These are phyloP conservation scores for Parthenolecanium corni DNA, from an alignment of 2,888 invertebrate genomes.

Conservation along the genomic window DNA sequence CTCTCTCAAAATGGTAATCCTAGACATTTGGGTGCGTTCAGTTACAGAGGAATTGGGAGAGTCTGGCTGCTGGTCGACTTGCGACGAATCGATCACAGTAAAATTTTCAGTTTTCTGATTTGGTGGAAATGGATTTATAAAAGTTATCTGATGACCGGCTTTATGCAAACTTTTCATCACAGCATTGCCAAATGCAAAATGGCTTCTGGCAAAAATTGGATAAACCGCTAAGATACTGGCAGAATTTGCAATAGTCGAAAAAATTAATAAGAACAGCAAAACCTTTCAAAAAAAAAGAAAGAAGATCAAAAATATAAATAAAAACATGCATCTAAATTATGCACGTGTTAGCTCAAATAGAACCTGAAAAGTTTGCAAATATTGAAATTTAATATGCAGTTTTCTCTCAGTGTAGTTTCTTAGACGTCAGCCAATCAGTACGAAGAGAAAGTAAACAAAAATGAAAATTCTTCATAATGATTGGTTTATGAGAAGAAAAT, in stretches of 20 bases:
- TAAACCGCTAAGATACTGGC: conserved; percentile 4
- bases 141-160: conserved; percentile 8
- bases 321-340: too few relatives aligned
- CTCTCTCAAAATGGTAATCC: background rate
- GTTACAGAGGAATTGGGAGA: background rate
- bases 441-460: too few relatives aligned
- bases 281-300: too few relatives aligned
- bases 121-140: background rate
- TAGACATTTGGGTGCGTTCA: background rate
- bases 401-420: too few relatives aligned
- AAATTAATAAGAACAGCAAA: too few relatives aligned
- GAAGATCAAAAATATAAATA: too few relatives aligned
- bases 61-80: background rate
- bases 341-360: too few relatives aligned
- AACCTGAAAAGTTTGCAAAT: too few relatives aligned
- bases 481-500: too few relatives aligned
- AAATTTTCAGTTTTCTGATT: background rate
- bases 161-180: background rate
- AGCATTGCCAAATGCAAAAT: conserved; percentile 6
- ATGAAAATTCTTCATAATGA: too few relatives aligned
- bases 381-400: too few relatives aligned
- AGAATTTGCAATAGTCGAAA: background rate
- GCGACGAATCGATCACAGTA: background rate
- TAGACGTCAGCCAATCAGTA: too few relatives aligned
- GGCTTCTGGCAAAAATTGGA: conserved; percentile 4